phyloP scores from a whole-genome alignment of 2,888 invertebrate species.

The Rhingia rostrata region DNA sequence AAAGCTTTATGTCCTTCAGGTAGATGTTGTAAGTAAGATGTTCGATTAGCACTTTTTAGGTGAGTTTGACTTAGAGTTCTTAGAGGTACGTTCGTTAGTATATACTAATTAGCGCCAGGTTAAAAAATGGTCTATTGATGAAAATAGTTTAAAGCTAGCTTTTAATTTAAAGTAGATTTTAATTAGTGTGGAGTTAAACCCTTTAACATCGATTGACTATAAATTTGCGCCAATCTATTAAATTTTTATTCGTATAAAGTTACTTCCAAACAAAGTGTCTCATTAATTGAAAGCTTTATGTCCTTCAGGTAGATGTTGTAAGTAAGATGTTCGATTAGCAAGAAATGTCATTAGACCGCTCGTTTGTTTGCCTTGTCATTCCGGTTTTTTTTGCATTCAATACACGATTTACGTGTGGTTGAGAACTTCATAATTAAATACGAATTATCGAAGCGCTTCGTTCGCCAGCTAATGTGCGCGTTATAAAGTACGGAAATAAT shows the following conservation, averaged over 20 bases:
- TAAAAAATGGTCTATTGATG: too few relatives aligned
- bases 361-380: background rate
- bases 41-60: too few relatives aligned
- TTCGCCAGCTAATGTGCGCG: constrained; percentile 20
- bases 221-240: too few relatives aligned
- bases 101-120: too few relatives aligned
- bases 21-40: constrained; percentile 11
- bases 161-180: too few relatives aligned
- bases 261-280: background rate
- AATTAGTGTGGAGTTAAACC: too few relatives aligned
- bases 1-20: background rate
- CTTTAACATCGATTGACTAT: too few relatives aligned
- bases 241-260: too few relatives aligned
- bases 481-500: constrained; percentile 24
- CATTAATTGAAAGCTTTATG: constrained; percentile 2
- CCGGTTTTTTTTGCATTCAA: constrained; percentile 5
- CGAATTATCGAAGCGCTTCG: constrained; percentile 36
- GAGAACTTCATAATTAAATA: constrained; percentile 50
- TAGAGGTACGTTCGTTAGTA: too few relatives aligned
- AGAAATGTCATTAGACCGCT: constrained; percentile 24
- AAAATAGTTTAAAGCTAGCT: too few relatives aligned
- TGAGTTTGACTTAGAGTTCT: too few relatives aligned
- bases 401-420: background rate
- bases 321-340: background rate
- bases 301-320: constrained; percentile 4